phyloP scores from a whole-genome alignment of 2,888 invertebrate species.

The Caenorhabditis virilis region DNA sequence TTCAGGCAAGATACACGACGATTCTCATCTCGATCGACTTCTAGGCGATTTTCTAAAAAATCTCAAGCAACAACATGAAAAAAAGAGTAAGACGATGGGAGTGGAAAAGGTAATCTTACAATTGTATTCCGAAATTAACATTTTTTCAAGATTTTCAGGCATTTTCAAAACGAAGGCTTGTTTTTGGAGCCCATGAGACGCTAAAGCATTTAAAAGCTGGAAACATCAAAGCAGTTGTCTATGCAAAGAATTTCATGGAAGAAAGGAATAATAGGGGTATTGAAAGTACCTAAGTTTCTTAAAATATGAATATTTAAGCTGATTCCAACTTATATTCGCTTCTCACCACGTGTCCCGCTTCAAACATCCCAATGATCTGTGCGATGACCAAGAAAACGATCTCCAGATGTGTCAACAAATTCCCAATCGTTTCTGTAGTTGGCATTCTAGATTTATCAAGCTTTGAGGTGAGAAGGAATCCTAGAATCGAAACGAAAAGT shows the following conservation, averaged over 20 bases:
- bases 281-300: conserved; percentile 9
- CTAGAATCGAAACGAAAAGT: background rate
- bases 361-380: conserved; percentile 14
- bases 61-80: too few species aligned
- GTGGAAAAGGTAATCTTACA: too few species aligned
- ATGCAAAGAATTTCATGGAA: conserved; percentile 39
- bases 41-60: too few species aligned
- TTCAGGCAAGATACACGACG: too few species aligned
- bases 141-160: too few species aligned
- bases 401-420: conserved; percentile 33
- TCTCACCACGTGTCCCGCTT: conserved; percentile 5
- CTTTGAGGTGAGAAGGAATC: conserved; percentile 22
- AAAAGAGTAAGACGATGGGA: too few species aligned
- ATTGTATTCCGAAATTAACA: too few species aligned
- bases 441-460: conserved; percentile 27
- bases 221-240: conserved; percentile 23
- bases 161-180: conserved; percentile 26
- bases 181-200: conserved; percentile 42
- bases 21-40: too few species aligned
- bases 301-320: conserved; percentile 11
- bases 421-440: conserved; percentile 36
- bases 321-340: conserved; percentile 17
- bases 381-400: conserved; percentile 32
- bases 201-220: conserved; percentile 23
- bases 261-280: conserved; percentile 26